These are phyloP conservation scores for Euproctis similis DNA, from an alignment of 2,888 invertebrate species.

Conservation along the genomic window DNA sequence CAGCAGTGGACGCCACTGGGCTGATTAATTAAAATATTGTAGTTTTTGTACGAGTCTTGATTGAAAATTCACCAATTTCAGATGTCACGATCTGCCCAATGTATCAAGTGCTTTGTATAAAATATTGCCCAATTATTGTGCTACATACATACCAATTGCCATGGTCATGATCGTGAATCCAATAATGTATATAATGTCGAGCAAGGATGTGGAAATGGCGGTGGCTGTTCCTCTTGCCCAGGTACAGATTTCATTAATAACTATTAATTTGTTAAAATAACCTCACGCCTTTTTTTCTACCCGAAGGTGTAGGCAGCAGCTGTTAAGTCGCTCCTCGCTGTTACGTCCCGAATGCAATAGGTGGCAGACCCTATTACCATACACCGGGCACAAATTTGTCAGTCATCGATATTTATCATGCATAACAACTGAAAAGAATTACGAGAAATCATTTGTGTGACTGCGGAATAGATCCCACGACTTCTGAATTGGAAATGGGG, in stretches of 20 bases:
- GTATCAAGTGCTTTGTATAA: slow-evolving; percentile 64
- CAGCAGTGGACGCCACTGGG: too few species aligned
- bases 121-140: slow-evolving; percentile 86
- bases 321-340: too few species aligned
- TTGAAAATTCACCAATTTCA: too few species aligned
- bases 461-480: too few species aligned
- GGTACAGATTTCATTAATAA: slow-evolving; percentile 36
- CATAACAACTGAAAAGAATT: too few species aligned
- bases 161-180: slow-evolving; percentile 87
- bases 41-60: too few species aligned
- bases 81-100: slow-evolving; percentile 82
- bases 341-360: too few species aligned
- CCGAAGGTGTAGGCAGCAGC: too few species aligned
- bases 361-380: too few species aligned
- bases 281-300: background rate
- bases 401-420: background rate
- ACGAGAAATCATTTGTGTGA: too few species aligned
- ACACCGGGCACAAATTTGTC: background rate
- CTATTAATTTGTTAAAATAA: background rate
- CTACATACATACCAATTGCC: slow-evolving; percentile 83
- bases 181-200: slow-evolving; percentile 80
- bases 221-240: slow-evolving; percentile 67
- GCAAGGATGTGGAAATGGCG: slow-evolving; percentile 79
- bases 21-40: too few species aligned
- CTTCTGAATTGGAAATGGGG: too few species aligned